Conservation (phyloP, 2,113 vertebrate genomes). For the Symphodus melops region DNA sequence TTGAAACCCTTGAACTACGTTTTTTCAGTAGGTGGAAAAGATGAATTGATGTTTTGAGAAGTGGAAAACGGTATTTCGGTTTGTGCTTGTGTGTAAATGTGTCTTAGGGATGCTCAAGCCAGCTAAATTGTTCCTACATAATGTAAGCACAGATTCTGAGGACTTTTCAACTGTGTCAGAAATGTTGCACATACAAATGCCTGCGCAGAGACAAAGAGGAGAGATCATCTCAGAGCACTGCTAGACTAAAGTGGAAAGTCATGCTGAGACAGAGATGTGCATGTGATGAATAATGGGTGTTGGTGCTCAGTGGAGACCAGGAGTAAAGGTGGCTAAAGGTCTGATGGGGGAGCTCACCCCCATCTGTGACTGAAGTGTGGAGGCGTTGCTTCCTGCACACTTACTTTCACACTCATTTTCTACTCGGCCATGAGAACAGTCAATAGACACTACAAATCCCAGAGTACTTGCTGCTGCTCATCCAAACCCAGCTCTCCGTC, state of each 20-base stretch:
- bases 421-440: conserved; percentile 11
- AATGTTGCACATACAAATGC: not conserved
- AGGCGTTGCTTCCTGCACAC: conserved; percentile 36
- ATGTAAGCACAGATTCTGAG: conserved; percentile 17
- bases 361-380: conserved; percentile 56
- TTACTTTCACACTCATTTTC: conserved; percentile 46
- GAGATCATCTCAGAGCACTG: conserved; percentile 30
- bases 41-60: conserved; percentile 54
- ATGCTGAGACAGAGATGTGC: conserved; percentile 51
- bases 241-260: conserved; percentile 69
- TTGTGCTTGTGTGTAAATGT: conserved; percentile 14
- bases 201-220: conserved; percentile 23
- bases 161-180: conserved; percentile 17
- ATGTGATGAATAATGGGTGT: conserved; percentile 65
- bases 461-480: conserved; percentile 5
- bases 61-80: conserved; percentile 31
- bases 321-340: conserved; percentile 46
- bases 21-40: conserved; percentile 28
- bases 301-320: conserved; percentile 52
- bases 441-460: conserved; percentile 43
- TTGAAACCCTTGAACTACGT: conserved; percentile 34
- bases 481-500: not conserved
- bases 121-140: conserved; percentile 39
- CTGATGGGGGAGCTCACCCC: conserved; percentile 36
- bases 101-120: not conserved